Conservation (phyloP, 2,113 vertebrate genomes). For the Spea bombifrons region DNA sequence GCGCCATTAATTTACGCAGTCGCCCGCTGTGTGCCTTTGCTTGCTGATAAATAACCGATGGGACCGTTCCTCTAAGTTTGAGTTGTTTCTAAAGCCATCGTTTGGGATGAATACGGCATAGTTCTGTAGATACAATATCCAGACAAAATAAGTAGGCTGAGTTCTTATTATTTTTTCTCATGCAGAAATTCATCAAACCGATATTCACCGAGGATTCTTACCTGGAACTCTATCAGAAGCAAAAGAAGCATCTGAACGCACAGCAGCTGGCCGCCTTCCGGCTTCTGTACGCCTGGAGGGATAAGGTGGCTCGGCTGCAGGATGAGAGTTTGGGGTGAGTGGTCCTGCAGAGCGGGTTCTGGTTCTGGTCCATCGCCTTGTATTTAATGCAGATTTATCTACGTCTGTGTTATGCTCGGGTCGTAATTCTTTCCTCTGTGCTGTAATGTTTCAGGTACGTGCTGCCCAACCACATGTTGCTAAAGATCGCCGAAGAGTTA, state of each 20-base stretch:
- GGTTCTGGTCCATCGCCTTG: background rate
- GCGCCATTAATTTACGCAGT: too few relatives aligned
- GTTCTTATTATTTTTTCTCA: background rate
- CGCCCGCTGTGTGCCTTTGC: too few relatives aligned
- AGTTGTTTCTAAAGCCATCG: too few relatives aligned
- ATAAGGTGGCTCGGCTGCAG: conserved; percentile 83
- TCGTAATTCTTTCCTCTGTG: background rate
- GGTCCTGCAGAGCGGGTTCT: background rate
- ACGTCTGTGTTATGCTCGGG: background rate
- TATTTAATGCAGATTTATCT: background rate
- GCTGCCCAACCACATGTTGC: conserved; percentile 94
- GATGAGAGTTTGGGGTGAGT: conserved; percentile 94
- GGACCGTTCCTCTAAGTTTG: too few relatives aligned
- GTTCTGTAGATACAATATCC: too few relatives aligned
- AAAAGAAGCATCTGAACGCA: conserved; percentile 87
- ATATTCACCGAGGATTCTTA: conserved; percentile 92
- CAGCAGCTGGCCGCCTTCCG: conserved; percentile 90
- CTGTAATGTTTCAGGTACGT: conserved; percentile 71
- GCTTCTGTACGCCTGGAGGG: conserved; percentile 88
- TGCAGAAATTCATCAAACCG: conserved; percentile 89
- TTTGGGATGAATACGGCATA: too few relatives aligned
- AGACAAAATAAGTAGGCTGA: too few relatives aligned
- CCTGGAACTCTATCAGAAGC: conserved; percentile 85
- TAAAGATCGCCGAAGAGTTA: conserved; percentile 88
- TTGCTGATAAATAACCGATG: too few relatives aligned